These are phyloP conservation scores for Anabacerthia variegaticeps DNA, from an alignment of 2,797 vertebrate genomes.

Conservation along the genomic window DNA sequence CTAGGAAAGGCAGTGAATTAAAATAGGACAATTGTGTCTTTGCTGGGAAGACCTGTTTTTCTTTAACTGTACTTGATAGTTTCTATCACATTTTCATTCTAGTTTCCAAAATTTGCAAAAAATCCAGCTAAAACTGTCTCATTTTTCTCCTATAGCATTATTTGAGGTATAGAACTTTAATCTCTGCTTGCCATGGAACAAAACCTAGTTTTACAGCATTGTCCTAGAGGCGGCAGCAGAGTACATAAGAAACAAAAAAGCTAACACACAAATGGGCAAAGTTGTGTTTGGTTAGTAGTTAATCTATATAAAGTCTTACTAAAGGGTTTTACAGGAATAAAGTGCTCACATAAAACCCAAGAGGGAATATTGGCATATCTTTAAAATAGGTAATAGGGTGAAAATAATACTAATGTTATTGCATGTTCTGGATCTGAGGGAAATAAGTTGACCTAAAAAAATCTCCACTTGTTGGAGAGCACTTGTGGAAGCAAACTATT, in stretches of 20 bases:
- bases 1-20: neutral
- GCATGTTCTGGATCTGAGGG: neutral
- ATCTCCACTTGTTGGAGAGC: neutral
- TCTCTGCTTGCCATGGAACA: neutral
- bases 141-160: neutral
- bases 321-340: constrained; percentile 21
- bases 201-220: constrained; percentile 54
- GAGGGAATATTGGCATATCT: neutral
- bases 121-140: neutral
- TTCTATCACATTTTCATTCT: neutral
- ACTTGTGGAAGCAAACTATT: constrained; percentile 22
- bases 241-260: constrained; percentile 64
- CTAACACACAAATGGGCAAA: constrained; percentile 38
- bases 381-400: neutral
- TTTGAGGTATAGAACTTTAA: neutral
- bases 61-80: neutral
- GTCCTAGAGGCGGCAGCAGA: constrained; percentile 78
- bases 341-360: constrained; percentile 43
- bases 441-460: constrained; percentile 32
- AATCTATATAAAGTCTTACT: constrained; percentile 56
- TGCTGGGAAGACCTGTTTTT: neutral
- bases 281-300: constrained; percentile 62
- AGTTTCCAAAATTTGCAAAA: neutral
- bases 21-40: neutral
- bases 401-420: neutral